Evolutionary conservation across 2,888 invertebrate species (phyloP).

Genomic region (Tetanocera ferruginea): DNA sequence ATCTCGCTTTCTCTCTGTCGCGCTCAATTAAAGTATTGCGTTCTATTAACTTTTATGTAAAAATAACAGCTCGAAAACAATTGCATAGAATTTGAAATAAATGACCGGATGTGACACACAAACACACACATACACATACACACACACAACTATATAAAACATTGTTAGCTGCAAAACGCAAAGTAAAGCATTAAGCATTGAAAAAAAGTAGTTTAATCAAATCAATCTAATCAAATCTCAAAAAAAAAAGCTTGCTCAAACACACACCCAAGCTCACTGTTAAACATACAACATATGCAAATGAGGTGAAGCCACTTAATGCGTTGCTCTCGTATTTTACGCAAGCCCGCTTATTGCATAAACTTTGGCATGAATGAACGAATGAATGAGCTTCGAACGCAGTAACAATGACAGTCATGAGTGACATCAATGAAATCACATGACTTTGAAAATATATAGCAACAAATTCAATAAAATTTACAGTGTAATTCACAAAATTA

Average conservation of each 20-base stretch:
- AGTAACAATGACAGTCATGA: not conserved
- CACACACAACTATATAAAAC: not conserved
- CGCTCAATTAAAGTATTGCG: not conserved
- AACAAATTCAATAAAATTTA: too few species aligned
- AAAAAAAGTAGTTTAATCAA: not conserved
- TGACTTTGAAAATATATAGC: not conserved
- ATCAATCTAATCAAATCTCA: not conserved
- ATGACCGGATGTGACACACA: conserved; percentile 8
- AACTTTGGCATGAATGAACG: not conserved
- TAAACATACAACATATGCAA: not conserved
- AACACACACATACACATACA: not conserved
- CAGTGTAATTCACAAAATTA: too few species aligned
- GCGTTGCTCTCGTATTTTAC: not conserved
- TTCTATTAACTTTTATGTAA: not conserved
- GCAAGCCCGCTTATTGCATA: not conserved
- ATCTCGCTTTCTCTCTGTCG: not conserved
- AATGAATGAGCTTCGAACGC: not conserved
- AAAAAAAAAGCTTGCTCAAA: not conserved
- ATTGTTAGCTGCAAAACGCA: not conserved
- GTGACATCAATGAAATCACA: conserved; percentile 12
- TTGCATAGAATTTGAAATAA: not conserved
- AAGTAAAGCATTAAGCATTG: not conserved
- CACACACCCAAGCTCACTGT: not conserved
- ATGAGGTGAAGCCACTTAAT: not conserved
- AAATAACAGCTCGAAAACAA: not conserved